Percentiles rank a stretch among this genome's conserved stretches.
Conservation (phyloP, 1,140 invertebrate genomes). For the Artemia franciscana region DNA sequence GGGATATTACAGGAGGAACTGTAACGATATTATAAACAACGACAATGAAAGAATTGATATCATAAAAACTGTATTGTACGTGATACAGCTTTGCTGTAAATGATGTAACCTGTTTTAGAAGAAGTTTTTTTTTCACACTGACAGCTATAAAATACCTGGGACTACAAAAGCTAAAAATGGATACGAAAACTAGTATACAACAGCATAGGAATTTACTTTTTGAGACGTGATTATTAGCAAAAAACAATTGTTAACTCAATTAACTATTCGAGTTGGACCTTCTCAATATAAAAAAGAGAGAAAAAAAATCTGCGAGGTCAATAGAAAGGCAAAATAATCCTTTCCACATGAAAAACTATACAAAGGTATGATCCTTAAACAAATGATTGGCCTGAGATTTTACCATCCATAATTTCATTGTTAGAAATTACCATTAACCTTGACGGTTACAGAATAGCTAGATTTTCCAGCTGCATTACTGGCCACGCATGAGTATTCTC, state of each 20-base stretch:
- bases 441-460: conserved; percentile 29
- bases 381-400: too few species aligned
- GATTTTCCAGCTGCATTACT: conserved; percentile 36
- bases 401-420: background rate
- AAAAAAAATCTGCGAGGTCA: background rate
- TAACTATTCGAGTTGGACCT: background rate
- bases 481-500: conserved; percentile 47
- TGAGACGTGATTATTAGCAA: background rate
- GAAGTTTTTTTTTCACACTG: too few species aligned
- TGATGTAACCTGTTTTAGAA: too few species aligned
- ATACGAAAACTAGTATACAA: too few species aligned
- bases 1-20: conserved; percentile 32
- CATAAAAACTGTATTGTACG: too few species aligned
- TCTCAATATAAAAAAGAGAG: background rate
- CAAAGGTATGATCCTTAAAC: too few species aligned
- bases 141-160: too few species aligned
- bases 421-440: conserved; percentile 18
- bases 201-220: background rate
- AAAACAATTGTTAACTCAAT: background rate
- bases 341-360: too few species aligned
- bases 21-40: conserved; percentile 22
- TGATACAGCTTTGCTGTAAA: too few species aligned
- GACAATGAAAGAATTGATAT: too few species aligned
- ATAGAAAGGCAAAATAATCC: background rate
- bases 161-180: too few species aligned